Conservation (phyloP, 2,888 invertebrate genomes). For the Athetis lepigone region DNA sequence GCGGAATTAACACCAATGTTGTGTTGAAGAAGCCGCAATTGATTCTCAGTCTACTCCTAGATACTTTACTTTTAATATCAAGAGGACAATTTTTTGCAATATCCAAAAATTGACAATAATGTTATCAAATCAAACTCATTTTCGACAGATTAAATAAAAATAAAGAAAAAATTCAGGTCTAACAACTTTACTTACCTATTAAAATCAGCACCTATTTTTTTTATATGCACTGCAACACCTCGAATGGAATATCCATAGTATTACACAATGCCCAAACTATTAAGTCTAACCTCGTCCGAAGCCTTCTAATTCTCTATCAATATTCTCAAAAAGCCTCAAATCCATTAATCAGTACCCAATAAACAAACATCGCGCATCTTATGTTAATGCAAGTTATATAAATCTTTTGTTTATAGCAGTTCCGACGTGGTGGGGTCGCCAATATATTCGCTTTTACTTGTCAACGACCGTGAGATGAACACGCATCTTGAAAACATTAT, state of each 20-base stretch:
- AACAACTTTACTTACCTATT: too few species aligned
- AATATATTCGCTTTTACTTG: conserved; percentile 59
- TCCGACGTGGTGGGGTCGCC: conserved; percentile 39
- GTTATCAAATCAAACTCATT: too few species aligned
- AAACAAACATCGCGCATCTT: conserved; percentile 30
- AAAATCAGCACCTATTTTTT: neutral
- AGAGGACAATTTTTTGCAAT: too few species aligned
- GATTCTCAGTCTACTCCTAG: too few species aligned
- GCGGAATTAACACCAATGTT: conserved; percentile 1
- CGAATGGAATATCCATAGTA: neutral
- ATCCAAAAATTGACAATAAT: too few species aligned
- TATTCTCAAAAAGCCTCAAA: conserved; percentile 3
- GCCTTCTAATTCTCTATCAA: neutral
- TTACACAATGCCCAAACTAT: neutral
- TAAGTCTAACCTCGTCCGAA: neutral
- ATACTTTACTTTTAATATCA: too few species aligned
- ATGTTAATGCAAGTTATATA: conserved; percentile 49
- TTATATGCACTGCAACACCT: neutral
- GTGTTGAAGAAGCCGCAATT: neutral
- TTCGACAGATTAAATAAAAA: too few species aligned
- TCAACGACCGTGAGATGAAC: conserved; percentile 42
- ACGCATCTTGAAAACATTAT: conserved; percentile 54
- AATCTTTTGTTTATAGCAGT: conserved; percentile 44
- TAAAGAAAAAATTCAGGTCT: too few species aligned
- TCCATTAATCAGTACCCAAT: conserved; percentile 4